Evolutionary conservation across 2,797 vertebrate genomes (phyloP).

Genomic region (Acomys russatus): DNA sequence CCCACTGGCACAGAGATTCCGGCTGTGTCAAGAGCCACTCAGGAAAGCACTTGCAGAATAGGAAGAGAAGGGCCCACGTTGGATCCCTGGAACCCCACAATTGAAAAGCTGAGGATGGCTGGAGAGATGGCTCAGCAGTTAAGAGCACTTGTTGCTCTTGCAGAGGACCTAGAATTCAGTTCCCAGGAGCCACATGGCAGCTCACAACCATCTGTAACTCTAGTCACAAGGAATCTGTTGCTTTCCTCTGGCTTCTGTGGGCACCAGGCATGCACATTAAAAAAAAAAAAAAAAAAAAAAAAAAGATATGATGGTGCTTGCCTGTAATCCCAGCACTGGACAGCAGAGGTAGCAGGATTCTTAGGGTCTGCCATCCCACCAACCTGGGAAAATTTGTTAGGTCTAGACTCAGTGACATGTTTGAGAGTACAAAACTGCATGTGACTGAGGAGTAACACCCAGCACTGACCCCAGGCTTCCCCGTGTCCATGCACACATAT

Average conservation of each 20-base stretch:
- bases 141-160: neutral
- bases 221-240: too few relatives aligned
- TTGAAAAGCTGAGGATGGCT: neutral
- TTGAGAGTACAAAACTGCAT: neutral
- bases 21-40: neutral
- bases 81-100: neutral
- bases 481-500: too few relatives aligned
- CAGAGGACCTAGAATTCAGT: neutral
- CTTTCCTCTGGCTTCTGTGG: neutral
- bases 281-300: too few relatives aligned
- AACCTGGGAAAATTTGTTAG: neutral
- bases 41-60: too few relatives aligned
- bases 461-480: neutral
- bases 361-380: too few relatives aligned
- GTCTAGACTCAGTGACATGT: neutral
- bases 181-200: neutral
- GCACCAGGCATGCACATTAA: neutral
- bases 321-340: neutral
- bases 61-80: neutral
- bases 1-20: neutral
- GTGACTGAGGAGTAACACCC: neutral
- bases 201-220: neutral
- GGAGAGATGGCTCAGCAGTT: too few relatives aligned
- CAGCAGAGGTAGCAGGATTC: neutral
- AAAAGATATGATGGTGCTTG: neutral